These are phyloP conservation scores for Cyanoramphus novaezelandiae DNA, from an alignment of 2,113 vertebrate genomes.

Conservation along the genomic window DNA sequence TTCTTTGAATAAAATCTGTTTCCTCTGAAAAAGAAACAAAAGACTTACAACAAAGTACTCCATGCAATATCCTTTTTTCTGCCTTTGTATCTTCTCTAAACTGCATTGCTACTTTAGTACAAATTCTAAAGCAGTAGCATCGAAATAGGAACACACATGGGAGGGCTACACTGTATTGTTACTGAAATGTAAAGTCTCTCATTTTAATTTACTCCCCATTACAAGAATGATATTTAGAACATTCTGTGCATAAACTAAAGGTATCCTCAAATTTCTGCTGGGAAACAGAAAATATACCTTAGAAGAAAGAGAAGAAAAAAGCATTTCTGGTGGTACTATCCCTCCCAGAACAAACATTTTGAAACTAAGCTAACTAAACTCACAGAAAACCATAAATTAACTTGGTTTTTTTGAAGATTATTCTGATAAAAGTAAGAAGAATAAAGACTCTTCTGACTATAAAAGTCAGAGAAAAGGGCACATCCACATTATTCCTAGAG, in stretches of 20 bases:
- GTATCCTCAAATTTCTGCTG: not conserved
- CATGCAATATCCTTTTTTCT: not conserved
- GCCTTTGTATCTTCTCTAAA: not conserved
- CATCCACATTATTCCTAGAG: not conserved
- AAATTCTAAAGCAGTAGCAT: not conserved
- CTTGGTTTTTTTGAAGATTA: not conserved
- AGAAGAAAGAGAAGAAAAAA: not conserved
- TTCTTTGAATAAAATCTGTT: not conserved
- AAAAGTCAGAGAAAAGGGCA: not conserved
- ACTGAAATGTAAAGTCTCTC: not conserved
- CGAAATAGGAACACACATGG: not conserved
- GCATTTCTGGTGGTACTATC: not conserved
- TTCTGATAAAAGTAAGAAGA: not conserved
- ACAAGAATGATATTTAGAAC: not conserved
- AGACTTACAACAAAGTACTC: not conserved
- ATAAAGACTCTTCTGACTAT: not conserved
- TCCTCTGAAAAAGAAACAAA: not conserved
- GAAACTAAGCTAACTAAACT: not conserved
- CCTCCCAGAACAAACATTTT: not conserved
- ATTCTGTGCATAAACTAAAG: not conserved
- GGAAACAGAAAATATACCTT: not conserved
- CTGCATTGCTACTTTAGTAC: not conserved
- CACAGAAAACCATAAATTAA: not conserved
- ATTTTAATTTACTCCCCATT: not conserved
- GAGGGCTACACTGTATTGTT: not conserved